These are phyloP conservation scores for Allenopithecus nigroviridis DNA, from an alignment of 2,797 vertebrate species.

Conservation along the genomic window DNA sequence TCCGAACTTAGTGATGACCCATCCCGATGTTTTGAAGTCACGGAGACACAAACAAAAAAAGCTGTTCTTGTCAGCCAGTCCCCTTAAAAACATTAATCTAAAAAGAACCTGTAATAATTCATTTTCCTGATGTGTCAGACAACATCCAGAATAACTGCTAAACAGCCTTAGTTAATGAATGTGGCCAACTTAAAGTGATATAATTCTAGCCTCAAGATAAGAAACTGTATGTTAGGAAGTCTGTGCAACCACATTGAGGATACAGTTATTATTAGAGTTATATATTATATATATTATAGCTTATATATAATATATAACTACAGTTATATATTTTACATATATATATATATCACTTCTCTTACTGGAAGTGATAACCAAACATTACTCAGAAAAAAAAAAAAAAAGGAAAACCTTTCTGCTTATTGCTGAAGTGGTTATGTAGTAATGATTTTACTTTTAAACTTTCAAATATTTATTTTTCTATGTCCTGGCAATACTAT, in stretches of 20 bases:
- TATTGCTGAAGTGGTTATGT: neutral
- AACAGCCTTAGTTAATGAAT: neutral
- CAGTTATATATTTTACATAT: too few species aligned
- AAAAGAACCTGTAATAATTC: neutral
- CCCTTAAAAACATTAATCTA: neutral
- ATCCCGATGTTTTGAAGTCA: neutral
- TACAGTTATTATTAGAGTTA: neutral
- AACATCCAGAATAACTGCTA: neutral
- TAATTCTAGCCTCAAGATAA: neutral
- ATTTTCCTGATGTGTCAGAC: neutral
- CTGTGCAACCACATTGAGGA: neutral
- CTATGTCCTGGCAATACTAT: neutral
- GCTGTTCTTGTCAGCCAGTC: neutral
- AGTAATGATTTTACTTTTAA: neutral
- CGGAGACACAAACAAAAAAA: neutral
- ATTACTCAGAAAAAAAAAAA: neutral
- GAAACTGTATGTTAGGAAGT: neutral
- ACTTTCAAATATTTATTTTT: constrained; percentile 12
- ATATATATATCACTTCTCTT: neutral
- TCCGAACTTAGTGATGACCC: neutral
- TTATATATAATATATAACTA: too few species aligned
- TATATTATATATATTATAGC: too few species aligned
- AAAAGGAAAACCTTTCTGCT: neutral
- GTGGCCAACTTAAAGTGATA: neutral
- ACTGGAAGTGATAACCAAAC: neutral